These are phyloP conservation scores for Zenarchopterus dispar DNA, from an alignment of 2,797 vertebrate genomes.

Conservation along the genomic window DNA sequence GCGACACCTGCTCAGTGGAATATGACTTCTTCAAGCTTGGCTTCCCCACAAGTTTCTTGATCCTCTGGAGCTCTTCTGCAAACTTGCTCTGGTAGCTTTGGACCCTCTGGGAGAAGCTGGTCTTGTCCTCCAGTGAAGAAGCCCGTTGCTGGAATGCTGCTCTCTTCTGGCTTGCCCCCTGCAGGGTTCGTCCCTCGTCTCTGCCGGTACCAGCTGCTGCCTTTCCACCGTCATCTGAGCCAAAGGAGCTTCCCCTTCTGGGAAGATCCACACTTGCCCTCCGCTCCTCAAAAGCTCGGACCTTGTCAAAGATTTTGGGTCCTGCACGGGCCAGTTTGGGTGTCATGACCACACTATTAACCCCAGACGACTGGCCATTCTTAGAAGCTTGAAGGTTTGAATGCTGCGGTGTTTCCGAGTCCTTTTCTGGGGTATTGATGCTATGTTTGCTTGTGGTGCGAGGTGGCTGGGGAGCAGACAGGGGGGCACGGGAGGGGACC, in stretches of 20 bases:
- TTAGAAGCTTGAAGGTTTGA: constrained; percentile 72
- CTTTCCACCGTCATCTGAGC: constrained; percentile 72
- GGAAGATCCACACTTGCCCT: constrained; percentile 61
- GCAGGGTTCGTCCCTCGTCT: constrained; percentile 67
- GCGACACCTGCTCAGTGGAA: constrained; percentile 78
- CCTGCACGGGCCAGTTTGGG: constrained; percentile 84
- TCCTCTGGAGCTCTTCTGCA: constrained; percentile 89
- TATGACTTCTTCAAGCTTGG: constrained; percentile 88
- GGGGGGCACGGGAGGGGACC: constrained; percentile 28
- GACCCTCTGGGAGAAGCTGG: constrained; percentile 82
- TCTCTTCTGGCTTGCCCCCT: constrained; percentile 75
- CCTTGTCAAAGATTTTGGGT: constrained; percentile 89
- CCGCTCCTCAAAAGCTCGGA: constrained; percentile 89
- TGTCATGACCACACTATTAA: constrained; percentile 73
- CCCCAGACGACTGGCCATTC: constrained; percentile 75
- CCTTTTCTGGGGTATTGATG: constrained; percentile 68
- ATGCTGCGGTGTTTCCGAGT: constrained; percentile 80
- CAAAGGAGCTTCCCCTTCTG: constrained; percentile 75
- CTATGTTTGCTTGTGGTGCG: constrained; percentile 80
- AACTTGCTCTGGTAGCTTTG: constrained; percentile 91
- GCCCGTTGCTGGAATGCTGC: constrained; percentile 89
- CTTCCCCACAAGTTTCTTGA: constrained; percentile 89
- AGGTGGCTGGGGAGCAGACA: constrained; percentile 50
- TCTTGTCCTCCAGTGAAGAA: constrained; percentile 89
- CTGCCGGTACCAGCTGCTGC: constrained; percentile 48